Conservation (phyloP, 2,888 invertebrate species). For the Ectropis crepuscularia region DNA sequence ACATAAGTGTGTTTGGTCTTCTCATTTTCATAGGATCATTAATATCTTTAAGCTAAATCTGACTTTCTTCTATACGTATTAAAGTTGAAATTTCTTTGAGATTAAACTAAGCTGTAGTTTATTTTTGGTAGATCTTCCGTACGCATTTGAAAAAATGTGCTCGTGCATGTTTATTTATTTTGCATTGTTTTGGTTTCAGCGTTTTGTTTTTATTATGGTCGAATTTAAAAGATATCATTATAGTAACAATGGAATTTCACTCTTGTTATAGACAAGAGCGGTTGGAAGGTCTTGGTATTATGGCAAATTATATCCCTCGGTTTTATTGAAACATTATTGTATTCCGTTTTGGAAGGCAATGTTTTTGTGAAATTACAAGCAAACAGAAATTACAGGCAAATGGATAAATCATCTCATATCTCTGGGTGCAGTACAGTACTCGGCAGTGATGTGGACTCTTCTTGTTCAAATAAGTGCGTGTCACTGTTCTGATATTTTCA, state of each 20-base stretch:
- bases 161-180: conserved; percentile 32
- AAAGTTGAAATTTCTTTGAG: conserved; percentile 31
- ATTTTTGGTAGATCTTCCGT: conserved; percentile 36
- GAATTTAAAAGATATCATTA: conserved; percentile 18
- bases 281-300: not conserved
- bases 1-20: conserved; percentile 43
- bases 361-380: no score
- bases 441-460: no score
- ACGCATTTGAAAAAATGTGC: conserved; percentile 24
- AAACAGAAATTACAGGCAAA: no score
- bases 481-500: no score
- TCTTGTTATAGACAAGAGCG: not conserved
- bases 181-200: conserved; percentile 26
- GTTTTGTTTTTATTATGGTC: conserved; percentile 25
- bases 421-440: no score
- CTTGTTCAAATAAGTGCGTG: no score
- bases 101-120: conserved; percentile 24
- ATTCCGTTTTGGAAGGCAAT: no score
- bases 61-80: conserved; percentile 20
- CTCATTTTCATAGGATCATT: conserved; percentile 59
- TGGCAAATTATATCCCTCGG: no score
- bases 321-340: no score
- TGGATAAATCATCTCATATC: no score
- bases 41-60: conserved; percentile 19
- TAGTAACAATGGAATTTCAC: conserved; percentile 12